Percentiles rank a stretch among this genome's conserved stretches.
Evolutionary conservation across 2,888 invertebrate species (phyloP).

Genomic region (Pristionchus japonicus): DNA sequence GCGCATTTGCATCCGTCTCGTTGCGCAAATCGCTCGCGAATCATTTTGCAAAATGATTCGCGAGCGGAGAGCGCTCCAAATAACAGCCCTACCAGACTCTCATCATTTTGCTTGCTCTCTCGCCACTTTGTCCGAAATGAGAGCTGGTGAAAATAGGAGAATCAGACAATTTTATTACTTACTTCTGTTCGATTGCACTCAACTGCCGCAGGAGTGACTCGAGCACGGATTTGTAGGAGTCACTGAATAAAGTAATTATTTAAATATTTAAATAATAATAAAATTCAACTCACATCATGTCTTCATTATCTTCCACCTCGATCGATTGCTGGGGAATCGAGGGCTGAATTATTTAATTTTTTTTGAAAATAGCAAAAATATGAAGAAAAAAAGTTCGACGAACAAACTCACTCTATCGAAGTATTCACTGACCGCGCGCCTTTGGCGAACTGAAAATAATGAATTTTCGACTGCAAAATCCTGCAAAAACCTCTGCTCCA

Average conservation of each 20-base stretch:
- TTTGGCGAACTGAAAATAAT: background rate
- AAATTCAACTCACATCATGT: background rate
- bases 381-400: background rate
- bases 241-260: no score
- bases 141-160: background rate
- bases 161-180: background rate
- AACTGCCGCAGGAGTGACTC: background rate
- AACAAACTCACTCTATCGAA: background rate
- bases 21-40: no score
- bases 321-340: background rate
- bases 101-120: no score
- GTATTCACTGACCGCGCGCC: background rate
- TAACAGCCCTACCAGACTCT: no score
- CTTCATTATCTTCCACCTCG: background rate
- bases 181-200: background rate
- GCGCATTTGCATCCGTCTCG: no score
- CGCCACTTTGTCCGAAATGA: no score
- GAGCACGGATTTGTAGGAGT: background rate
- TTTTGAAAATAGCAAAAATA: background rate
- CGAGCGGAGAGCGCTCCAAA: no score
- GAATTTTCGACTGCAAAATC: background rate
- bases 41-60: no score
- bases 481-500: constrained; percentile 33
- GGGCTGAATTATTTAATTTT: background rate
- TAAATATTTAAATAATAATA: background rate